Evolutionary conservation across 2,888 invertebrate genomes (phyloP).

Genomic region (Kuschelorhynchus macadamiae): DNA sequence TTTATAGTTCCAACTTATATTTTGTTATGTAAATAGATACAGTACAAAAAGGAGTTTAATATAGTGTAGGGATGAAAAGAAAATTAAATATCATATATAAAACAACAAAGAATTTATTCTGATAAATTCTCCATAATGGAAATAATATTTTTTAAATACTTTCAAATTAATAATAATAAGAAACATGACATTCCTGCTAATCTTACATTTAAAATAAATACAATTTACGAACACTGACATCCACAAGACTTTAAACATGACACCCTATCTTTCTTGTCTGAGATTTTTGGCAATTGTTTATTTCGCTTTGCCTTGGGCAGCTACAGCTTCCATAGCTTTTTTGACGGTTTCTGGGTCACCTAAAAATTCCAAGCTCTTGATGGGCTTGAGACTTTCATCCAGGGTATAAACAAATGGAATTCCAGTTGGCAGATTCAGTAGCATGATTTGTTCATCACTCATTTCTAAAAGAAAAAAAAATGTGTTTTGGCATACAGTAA

Average conservation of each 20-base stretch:
- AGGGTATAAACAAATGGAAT: constrained; percentile 66
- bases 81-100: no score
- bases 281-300: constrained; percentile 61
- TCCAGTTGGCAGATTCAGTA: constrained; percentile 83
- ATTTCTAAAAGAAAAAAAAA: constrained; percentile 70
- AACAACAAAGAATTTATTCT: no score
- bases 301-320: constrained; percentile 85
- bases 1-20: no score
- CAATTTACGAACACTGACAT: background rate
- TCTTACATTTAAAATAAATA: background rate
- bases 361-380: constrained; percentile 81
- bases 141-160: no score
- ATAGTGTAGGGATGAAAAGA: no score
- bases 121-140: no score
- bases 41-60: no score
- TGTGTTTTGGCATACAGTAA: no score
- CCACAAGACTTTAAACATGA: constrained; percentile 8
- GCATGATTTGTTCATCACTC: constrained; percentile 81
- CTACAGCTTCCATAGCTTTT: constrained; percentile 83
- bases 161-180: no score
- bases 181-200: background rate
- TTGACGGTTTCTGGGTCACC: constrained; percentile 85
- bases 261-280: background rate
- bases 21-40: no score
- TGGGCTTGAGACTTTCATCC: constrained; percentile 77